Conservation (phyloP, 2,113 vertebrate species). For the Oreotrochilus melanogaster region DNA sequence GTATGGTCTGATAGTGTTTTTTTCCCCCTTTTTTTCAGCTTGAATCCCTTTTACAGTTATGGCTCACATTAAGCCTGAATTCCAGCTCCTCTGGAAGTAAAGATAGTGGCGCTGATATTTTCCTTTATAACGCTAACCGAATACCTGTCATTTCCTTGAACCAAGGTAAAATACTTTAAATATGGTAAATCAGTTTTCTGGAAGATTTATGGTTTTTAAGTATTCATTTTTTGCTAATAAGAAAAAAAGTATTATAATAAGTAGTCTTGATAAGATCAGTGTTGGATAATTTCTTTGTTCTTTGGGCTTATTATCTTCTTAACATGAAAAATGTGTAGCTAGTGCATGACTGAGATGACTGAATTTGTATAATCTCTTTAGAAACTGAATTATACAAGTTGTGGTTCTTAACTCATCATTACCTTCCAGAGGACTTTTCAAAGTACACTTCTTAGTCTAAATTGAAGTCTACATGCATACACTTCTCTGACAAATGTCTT, state of each 20-base stretch:
- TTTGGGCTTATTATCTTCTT: neutral
- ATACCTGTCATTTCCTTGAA: slow-evolving; percentile 95
- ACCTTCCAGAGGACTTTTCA: neutral
- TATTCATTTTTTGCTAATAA: neutral
- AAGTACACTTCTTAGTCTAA: neutral
- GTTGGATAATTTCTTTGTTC: neutral
- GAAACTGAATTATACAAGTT: neutral
- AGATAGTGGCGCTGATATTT: slow-evolving; percentile 92
- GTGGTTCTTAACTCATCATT: neutral
- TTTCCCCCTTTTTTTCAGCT: slow-evolving; percentile 76
- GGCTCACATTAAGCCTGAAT: slow-evolving; percentile 97
- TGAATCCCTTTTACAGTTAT: slow-evolving; percentile 95
- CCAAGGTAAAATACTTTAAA: slow-evolving; percentile 85
- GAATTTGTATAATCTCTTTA: neutral
- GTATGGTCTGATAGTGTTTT: neutral
- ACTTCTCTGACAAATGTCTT: neutral
- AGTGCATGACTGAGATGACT: neutral
- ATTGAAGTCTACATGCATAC: neutral
- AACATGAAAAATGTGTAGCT: neutral
- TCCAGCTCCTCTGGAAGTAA: slow-evolving; percentile 88
- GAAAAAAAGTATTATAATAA: neutral
- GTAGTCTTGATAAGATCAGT: neutral
- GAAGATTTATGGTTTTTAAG: neutral
- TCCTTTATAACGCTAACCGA: slow-evolving; percentile 94
- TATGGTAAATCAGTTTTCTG: neutral